These are phyloP conservation scores for Venturia canescens DNA, from an alignment of 1,140 invertebrate species.

Conservation along the genomic window DNA sequence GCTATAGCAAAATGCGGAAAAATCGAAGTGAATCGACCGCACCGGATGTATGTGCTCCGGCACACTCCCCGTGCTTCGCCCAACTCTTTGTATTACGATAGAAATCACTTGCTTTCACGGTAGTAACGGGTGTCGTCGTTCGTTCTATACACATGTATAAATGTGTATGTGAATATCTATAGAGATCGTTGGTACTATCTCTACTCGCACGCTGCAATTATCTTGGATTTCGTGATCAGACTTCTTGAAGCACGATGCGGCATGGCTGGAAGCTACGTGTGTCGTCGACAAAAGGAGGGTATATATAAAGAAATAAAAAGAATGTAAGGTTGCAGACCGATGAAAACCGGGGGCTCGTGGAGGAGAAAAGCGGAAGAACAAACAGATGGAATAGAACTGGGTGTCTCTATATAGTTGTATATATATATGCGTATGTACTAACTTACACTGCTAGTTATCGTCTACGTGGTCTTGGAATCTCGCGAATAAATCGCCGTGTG, in stretches of 20 bases:
- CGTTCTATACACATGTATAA: not conserved
- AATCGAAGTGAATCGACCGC: not conserved
- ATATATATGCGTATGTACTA: not conserved
- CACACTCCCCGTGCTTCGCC: not conserved
- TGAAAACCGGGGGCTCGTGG: not conserved
- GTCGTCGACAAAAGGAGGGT: conserved; percentile 22
- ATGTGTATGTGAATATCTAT: not conserved
- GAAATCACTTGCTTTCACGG: conserved; percentile 26
- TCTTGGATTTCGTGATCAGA: conserved; percentile 52
- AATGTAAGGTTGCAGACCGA: not conserved
- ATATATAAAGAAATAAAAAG: conserved; percentile 8
- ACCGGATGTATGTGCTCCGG: conserved; percentile 25
- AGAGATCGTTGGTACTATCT: conserved; percentile 10
- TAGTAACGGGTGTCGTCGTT: not conserved
- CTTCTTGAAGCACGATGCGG: conserved; percentile 47
- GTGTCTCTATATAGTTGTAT: not conserved
- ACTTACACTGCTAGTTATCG: conserved; percentile 28
- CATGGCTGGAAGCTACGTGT: conserved; percentile 33
- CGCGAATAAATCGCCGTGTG: conserved; percentile 23
- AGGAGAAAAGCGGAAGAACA: not conserved
- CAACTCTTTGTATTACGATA: conserved; percentile 19
- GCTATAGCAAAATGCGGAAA: not conserved
- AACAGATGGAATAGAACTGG: not conserved
- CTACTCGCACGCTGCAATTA: conserved; percentile 49
- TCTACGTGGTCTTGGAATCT: not conserved